Base-by-base conservation (phyloP, 2,113 vertebrate species). In the Addax nasomaculatus region DNA sequence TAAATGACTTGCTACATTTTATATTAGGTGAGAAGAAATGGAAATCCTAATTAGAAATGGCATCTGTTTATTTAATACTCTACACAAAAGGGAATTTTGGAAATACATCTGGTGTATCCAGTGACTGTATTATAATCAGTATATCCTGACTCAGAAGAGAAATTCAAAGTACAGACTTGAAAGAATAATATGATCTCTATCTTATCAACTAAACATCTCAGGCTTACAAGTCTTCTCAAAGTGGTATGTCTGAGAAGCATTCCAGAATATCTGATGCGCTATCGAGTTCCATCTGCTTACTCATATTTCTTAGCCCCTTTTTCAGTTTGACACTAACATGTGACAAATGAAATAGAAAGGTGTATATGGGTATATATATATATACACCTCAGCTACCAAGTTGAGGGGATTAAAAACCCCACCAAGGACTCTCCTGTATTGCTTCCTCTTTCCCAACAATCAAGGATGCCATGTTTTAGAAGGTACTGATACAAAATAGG, bases 31-130 rank as follows among this genome's bases (percentile, higher is more conserved):
- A 47, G 45, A 96, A 95, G 89, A 96, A 57, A 78, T 80, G n/a
- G 29, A 84, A 93, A 85, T 60, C 81, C 78, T 95, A 91, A 97
- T 97, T 83, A 94, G 73, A 79, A 94, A 91, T 84, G 96, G 51
- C 93, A 91, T 97, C 67, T 98, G 94, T 96, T 98, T 98, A 96
- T 97, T 97, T 97, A 95, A 95, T 97, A 97, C 83, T 93, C 55
- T 86, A 89, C 89, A 64, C 85, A n/a, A 96, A 94, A 21, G 10
- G 47, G 67, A 98, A 96, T 90, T 97, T 83, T 73, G 84, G 90
- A 98, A 97, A 95, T 89, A 83, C 49, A 84, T 95, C 96, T 97
- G 96, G 81, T 76, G 25, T 51, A 70, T 93, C 80, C 36, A 90
- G 33, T n/a, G 51, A 76, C 30, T 94, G 10, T 85, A 53, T 78